Percentiles rank a stretch among this genome's conserved stretches.
phyloP scores from a whole-genome alignment of 92 coral and sea anemone species.

The Phymanthus crucifer region DNA sequence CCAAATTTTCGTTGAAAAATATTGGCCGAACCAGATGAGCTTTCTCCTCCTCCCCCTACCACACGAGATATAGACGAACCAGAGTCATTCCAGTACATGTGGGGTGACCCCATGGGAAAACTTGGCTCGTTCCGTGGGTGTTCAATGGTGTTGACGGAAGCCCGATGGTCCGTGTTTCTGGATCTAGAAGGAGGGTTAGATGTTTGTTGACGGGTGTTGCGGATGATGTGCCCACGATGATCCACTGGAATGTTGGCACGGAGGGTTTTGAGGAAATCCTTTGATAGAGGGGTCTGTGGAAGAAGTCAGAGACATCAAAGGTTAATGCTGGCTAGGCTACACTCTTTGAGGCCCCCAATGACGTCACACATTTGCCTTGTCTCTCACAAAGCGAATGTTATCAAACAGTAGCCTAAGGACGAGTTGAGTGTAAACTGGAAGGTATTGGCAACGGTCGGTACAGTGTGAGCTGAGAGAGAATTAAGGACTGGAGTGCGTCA shows the following conservation, averaged over 20 bases:
- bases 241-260: conserved; percentile 60
- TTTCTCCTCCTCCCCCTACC: conserved; percentile 40
- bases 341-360: not conserved
- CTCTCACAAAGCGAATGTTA: too few relatives aligned
- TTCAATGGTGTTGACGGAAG: conserved; percentile 55
- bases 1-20: conserved; percentile 30
- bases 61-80: conserved; percentile 61
- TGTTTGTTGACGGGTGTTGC: conserved; percentile 62
- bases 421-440: too few relatives aligned
- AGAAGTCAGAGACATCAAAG: not conserved
- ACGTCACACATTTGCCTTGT: too few relatives aligned
- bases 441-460: too few relatives aligned
- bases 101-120: conserved; percentile 56
- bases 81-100: conserved; percentile 65
- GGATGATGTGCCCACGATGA: conserved; percentile 80
- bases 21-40: conserved; percentile 45
- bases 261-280: conserved; percentile 75
- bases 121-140: conserved; percentile 56
- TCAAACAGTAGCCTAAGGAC: too few relatives aligned
- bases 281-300: conserved; percentile 68
- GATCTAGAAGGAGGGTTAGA: conserved; percentile 43
- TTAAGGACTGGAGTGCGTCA: too few relatives aligned
- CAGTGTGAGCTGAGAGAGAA: too few relatives aligned
- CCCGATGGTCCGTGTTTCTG: conserved; percentile 47
- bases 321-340: not conserved